These are phyloP conservation scores for Nephrotoma appendiculata DNA, from an alignment of 2,888 invertebrate genomes.

Conservation along the genomic window DNA sequence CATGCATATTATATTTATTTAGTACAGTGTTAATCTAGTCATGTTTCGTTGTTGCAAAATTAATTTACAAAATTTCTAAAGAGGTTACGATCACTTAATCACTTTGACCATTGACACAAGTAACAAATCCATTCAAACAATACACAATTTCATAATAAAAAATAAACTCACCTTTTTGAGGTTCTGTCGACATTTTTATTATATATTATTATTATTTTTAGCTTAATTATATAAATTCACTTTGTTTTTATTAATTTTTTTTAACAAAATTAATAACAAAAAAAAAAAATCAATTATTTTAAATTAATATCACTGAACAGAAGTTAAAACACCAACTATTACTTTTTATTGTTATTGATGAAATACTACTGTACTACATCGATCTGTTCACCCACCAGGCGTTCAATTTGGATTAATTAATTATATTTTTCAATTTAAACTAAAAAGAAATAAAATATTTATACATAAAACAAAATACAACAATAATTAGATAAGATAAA, in stretches of 20 bases:
- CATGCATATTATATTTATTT: background rate
- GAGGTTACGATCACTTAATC: background rate
- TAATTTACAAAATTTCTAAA: background rate
- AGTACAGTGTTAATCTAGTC: no score
- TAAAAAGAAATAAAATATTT: background rate
- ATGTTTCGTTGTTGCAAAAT: background rate
- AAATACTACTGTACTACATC: background rate
- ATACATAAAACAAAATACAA: background rate
- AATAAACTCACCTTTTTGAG: background rate
- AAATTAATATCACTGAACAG: background rate
- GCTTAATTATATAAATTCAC: background rate
- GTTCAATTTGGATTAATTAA: background rate
- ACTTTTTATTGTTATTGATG: background rate
- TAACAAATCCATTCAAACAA: background rate
- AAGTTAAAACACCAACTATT: background rate
- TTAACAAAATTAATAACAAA: background rate
- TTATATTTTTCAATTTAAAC: background rate
- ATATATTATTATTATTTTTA: background rate
- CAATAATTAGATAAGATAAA: background rate
- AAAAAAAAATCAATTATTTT: background rate
- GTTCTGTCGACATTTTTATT: background rate
- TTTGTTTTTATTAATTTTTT: background rate
- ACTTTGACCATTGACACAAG: background rate
- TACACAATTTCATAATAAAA: background rate
- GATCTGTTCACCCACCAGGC: background rate